phyloP scores from a whole-genome alignment of 2,113 vertebrate species.

The Jacana jacana region DNA sequence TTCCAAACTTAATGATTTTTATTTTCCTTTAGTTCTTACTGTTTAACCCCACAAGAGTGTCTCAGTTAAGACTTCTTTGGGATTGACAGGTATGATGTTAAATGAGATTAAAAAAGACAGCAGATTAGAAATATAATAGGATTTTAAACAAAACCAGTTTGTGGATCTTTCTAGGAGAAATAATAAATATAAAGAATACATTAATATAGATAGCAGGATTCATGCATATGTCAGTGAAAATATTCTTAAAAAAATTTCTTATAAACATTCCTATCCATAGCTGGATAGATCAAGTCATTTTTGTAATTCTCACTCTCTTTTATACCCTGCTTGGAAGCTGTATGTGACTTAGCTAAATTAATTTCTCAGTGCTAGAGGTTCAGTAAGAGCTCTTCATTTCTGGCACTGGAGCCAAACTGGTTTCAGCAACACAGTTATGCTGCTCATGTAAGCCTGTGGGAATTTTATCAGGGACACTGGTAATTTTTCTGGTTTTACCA shows the following conservation, averaged over 20 bases:
- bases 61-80: not conserved
- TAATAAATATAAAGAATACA: not conserved
- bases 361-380: not conserved
- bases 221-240: not conserved
- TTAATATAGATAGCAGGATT: not conserved
- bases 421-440: not conserved
- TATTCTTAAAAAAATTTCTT: not conserved
- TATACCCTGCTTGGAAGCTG: not conserved
- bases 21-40: not conserved
- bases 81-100: not conserved
- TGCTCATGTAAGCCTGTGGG: not conserved
- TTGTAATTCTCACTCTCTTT: not conserved
- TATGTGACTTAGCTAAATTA: not conserved
- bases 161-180: not conserved
- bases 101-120: not conserved
- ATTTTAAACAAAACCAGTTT: not conserved
- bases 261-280: not conserved
- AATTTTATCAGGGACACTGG: not conserved
- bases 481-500: not conserved
- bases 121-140: not conserved
- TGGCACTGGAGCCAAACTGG: not conserved
- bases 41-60: not conserved
- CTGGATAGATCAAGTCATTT: not conserved
- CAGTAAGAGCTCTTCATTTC: not conserved
- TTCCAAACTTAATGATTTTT: not conserved